Evolutionary conservation across 2,888 invertebrate species (phyloP), one percentile per base, ranked within the genome.

Genomic region (Clitarchus hookeri): DNA sequence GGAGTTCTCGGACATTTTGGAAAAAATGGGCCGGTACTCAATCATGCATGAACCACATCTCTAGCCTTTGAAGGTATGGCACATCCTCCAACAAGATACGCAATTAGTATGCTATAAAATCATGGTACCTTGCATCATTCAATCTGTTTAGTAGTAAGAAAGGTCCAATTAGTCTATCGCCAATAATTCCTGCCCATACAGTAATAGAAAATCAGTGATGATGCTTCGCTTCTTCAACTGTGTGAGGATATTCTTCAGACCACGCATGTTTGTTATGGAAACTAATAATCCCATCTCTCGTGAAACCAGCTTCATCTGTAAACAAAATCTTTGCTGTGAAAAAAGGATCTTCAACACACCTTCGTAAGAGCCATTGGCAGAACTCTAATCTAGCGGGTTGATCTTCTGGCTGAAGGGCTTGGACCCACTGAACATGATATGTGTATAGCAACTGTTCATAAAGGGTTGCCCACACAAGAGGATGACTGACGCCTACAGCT

Each of bases 41-140:
- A n/a, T 79, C 79, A 16, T 79, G 79, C 23, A 79, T 79, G 23
- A 79, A 27, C 79, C 79, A 79, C 79, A 79, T 79, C 27, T 79
- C 16, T 79, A 26, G 79, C 27, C 79, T 19, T 79, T 79, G 25
- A 2, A 19, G 25, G 4, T 36, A 36, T 36, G 36, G 36, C 36
- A 36, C 36, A 36, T 36, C 36, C 36, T 3, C 36, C 36, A n/a
- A n/a, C 12, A 79, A 13, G 25, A 12, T 3, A 12, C 23, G 3
- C 25, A n/a, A 36, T 36, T 26, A 11, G 26, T 79, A n/a, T 13
- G 23, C 1, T 79, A n/a, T 4, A n/a, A 79, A 79, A 79, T 23
- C 13, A n/a, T 6, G 23, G 13, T 79, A 27, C 13, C 4, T 2
- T 79, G 79, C 78, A 78, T 9, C 78, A 78, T 13, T 78, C 26